Evolutionary conservation across 1,140 invertebrate species (phyloP).

Genomic region (Cephus cinctus): DNA sequence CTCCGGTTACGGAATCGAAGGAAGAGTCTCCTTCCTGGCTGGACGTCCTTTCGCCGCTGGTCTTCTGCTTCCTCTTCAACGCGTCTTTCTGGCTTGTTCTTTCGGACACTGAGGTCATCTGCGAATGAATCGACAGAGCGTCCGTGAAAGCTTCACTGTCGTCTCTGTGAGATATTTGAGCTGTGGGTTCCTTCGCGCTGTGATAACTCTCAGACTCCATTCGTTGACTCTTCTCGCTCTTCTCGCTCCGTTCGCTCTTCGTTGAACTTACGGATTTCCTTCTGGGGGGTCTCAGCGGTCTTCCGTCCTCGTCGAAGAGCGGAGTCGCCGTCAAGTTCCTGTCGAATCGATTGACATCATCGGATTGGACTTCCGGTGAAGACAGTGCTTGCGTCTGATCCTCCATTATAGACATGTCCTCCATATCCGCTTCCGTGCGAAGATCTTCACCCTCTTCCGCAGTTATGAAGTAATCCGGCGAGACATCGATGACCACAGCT

Average conservation of each 20-base stretch:
- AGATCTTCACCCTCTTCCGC: slow-evolving; percentile 80
- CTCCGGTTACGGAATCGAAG: slow-evolving; percentile 27
- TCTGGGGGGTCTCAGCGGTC: slow-evolving; percentile 38
- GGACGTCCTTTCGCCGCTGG: slow-evolving; percentile 2
- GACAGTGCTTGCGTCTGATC: slow-evolving; percentile 59
- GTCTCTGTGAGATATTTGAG: slow-evolving; percentile 13
- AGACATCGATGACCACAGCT: slow-evolving; percentile 88
- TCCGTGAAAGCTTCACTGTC: slow-evolving; percentile 49
- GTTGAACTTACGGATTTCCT: slow-evolving; percentile 40
- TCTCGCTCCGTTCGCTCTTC: slow-evolving; percentile 32
- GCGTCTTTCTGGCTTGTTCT: slow-evolving; percentile 8
- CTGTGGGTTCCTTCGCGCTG: slow-evolving; percentile 40
- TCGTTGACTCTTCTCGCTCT: slow-evolving; percentile 35
- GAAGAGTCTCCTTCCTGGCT: slow-evolving; percentile 23
- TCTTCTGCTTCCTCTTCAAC: neutral
- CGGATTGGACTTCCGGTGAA: slow-evolving; percentile 27
- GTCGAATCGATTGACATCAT: slow-evolving; percentile 22
- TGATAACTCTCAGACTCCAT: slow-evolving; percentile 49
- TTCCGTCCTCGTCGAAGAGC: slow-evolving; percentile 18
- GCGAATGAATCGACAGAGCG: slow-evolving; percentile 22
- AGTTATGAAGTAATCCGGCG: slow-evolving; percentile 74
- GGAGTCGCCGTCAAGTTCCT: slow-evolving; percentile 21
- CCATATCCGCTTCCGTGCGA: slow-evolving; percentile 80
- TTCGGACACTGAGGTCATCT: slow-evolving; percentile 3
- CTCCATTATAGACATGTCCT: slow-evolving; percentile 77